These are phyloP conservation scores for Cercopithecus mona DNA, from an alignment of 2,113 vertebrate genomes.

Conservation along the genomic window DNA sequence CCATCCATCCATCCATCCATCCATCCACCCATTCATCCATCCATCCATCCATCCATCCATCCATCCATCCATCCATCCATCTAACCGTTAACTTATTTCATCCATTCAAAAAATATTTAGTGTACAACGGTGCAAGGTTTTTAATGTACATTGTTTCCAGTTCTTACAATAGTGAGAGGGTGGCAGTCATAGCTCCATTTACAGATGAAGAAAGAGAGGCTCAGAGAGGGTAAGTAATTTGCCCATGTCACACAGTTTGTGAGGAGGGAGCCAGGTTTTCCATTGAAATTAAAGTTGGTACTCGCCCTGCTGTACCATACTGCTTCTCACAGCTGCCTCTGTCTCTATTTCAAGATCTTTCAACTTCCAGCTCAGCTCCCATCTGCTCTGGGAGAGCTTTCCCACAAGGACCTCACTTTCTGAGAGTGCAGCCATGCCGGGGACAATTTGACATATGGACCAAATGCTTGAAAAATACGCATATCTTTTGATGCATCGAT, in stretches of 20 bases:
- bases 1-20: background rate
- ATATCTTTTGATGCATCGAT: rapidly evolving
- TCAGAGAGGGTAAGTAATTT: background rate
- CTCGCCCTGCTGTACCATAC: rapidly evolving
- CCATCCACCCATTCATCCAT: background rate
- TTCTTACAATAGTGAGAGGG: background rate
- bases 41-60: background rate
- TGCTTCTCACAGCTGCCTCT: background rate
- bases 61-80: background rate
- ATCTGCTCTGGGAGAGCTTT: background rate
- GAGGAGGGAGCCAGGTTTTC: background rate
- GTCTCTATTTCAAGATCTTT: background rate
- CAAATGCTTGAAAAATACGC: background rate
- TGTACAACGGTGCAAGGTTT: background rate
- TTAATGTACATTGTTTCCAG: background rate
- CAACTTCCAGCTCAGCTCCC: background rate
- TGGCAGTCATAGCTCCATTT: background rate
- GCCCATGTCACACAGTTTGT: background rate
- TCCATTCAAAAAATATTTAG: background rate
- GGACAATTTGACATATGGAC: rapidly evolving
- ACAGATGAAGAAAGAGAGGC: background rate
- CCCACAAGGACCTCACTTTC: background rate
- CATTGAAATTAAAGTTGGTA: background rate
- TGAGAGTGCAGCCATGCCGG: background rate
- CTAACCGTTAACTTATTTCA: background rate